Conservation (phyloP, 35 echinoderm and acorn worm genomes). For the Eucidaris tribuloides region DNA sequence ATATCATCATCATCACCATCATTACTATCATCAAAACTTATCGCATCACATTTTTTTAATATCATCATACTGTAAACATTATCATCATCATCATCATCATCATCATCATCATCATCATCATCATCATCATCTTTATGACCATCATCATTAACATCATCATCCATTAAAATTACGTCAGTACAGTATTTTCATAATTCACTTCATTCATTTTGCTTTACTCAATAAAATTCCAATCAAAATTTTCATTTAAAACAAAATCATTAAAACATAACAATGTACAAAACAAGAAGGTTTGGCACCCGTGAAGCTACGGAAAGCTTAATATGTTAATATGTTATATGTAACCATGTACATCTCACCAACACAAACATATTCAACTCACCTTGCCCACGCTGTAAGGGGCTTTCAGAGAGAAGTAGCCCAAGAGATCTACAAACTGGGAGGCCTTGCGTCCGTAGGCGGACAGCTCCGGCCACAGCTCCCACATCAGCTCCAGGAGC, state of each 20-base stretch:
- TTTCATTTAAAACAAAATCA: too few species aligned
- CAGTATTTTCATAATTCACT: too few species aligned
- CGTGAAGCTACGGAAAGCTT: too few species aligned
- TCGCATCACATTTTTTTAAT: not conserved
- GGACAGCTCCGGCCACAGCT: slow-evolving; percentile 93
- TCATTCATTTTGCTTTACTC: too few species aligned
- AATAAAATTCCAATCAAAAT: too few species aligned
- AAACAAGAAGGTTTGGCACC: too few species aligned
- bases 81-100: not conserved
- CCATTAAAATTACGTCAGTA: too few species aligned
- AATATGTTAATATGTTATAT: too few species aligned
- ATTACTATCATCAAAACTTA: not conserved
- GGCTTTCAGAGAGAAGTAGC: slow-evolving; percentile 96
- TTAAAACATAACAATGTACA: too few species aligned
- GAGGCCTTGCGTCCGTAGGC: slow-evolving; percentile 90
- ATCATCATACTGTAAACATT: not conserved
- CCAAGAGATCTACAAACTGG: slow-evolving; percentile 96
- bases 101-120: not conserved
- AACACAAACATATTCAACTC: too few species aligned
- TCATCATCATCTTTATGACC: not conserved
- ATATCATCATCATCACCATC: not conserved
- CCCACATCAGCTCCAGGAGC: slow-evolving; percentile 94
- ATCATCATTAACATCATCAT: too few species aligned
- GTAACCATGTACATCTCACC: too few species aligned
- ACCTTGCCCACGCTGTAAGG: slow-evolving; percentile 83